Conservation (phyloP, 2,797 vertebrate species). For the Lithobates pipiens region DNA sequence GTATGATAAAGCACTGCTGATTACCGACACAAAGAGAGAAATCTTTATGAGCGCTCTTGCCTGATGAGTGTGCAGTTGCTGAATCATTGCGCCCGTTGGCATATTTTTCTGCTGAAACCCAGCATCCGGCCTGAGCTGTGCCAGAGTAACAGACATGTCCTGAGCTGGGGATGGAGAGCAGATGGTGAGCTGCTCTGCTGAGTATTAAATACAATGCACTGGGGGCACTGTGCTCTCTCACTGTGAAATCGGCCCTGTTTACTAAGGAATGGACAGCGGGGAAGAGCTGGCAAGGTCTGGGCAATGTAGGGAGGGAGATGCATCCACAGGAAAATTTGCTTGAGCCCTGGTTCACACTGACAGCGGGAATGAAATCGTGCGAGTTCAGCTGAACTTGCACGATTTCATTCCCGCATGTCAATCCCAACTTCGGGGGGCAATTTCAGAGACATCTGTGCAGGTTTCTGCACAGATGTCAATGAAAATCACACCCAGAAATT, state of each 20-base stretch:
- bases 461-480: too few species aligned
- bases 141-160: slow-evolving; percentile 45
- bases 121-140: slow-evolving; percentile 15
- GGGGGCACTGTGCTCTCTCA: slow-evolving; percentile 41
- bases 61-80: not conserved
- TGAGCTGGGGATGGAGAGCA: slow-evolving; percentile 52
- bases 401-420: too few species aligned
- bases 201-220: slow-evolving; percentile 53
- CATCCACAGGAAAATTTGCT: not conserved
- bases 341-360: too few species aligned
- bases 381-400: too few species aligned
- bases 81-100: not conserved
- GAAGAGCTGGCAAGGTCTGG: not conserved
- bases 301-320: too few species aligned
- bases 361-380: too few species aligned
- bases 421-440: too few species aligned
- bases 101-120: slow-evolving; percentile 12
- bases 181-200: slow-evolving; percentile 57
- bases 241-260: slow-evolving; percentile 32
- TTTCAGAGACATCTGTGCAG: too few species aligned
- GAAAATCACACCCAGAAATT: too few species aligned
- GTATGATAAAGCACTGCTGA: not conserved
- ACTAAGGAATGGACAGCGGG: not conserved
- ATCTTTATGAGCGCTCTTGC: not conserved
- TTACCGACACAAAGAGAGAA: not conserved